These are phyloP conservation scores for Caenorhabditis remanei DNA, from an alignment of 1,140 invertebrate genomes.

Conservation along the genomic window DNA sequence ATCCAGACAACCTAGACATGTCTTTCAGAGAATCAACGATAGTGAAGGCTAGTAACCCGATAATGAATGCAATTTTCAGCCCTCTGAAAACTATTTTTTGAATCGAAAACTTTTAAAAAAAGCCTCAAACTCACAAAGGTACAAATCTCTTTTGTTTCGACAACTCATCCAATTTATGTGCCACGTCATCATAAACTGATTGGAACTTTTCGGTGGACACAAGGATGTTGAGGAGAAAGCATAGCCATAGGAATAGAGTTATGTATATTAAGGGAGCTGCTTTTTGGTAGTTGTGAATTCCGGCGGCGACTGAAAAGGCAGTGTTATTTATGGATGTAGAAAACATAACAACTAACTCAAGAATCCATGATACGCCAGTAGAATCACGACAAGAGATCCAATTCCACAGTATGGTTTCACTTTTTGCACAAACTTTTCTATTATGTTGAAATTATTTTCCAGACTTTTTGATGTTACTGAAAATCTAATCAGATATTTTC, in stretches of 20 bases:
- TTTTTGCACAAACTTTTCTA: neutral
- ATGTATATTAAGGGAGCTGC: constrained; percentile 85
- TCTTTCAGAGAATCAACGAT: constrained; percentile 82
- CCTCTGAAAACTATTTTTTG: constrained; percentile 63
- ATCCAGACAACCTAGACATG: constrained; percentile 80
- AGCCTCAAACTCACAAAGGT: neutral
- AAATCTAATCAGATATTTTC: neutral
- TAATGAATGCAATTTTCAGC: constrained; percentile 78
- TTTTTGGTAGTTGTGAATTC: constrained; percentile 79
- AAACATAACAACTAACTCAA: constrained; percentile 40
- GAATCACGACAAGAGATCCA: constrained; percentile 17
- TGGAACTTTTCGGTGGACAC: constrained; percentile 1
- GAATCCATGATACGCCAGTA: constrained; percentile 64
- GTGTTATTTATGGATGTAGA: neutral
- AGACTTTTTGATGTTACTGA: constrained; percentile 28
- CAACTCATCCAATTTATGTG: constrained; percentile 80
- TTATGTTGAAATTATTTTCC: constrained; percentile 4
- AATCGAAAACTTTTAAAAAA: neutral
- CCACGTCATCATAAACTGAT: neutral
- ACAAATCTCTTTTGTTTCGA: constrained; percentile 57
- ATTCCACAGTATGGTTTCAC: constrained; percentile 15
- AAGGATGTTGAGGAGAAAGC: constrained; percentile 80
- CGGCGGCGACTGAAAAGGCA: constrained; percentile 70
- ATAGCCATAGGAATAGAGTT: constrained; percentile 82
- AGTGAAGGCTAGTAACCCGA: constrained; percentile 79